Conservation (phyloP, 2,888 invertebrate genomes). For the Imbricaverruca yamaguchii region DNA sequence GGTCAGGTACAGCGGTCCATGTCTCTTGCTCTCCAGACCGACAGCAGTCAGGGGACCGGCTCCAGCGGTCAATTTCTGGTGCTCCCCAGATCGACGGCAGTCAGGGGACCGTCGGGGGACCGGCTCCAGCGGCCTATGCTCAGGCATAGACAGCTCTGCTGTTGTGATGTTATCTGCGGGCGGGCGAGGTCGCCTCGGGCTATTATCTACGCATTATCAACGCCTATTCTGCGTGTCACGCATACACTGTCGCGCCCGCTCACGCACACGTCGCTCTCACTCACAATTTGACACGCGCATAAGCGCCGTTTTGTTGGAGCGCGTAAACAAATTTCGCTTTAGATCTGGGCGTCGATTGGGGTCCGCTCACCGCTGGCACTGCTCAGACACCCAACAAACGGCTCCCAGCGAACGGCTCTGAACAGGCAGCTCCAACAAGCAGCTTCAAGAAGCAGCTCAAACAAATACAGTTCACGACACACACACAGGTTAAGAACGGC, state of each 20-base stretch:
- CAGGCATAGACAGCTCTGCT: not conserved
- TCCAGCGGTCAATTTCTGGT: too few species aligned
- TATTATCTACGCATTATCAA: conserved; percentile 16
- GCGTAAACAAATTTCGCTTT: conserved; percentile 18
- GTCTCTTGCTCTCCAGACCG: too few species aligned
- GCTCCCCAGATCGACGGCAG: too few species aligned
- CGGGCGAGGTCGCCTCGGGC: not conserved
- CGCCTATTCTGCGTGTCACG: conserved; percentile 7
- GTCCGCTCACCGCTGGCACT: not conserved
- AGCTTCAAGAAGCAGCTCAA: too few species aligned
- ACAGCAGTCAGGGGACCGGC: too few species aligned
- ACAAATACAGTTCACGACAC: too few species aligned
- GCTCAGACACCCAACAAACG: not conserved
- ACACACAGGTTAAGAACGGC: too few species aligned
- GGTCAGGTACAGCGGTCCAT: too few species aligned
- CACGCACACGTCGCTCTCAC: conserved; percentile 7
- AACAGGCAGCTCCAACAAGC: too few species aligned
- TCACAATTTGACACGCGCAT: conserved; percentile 17
- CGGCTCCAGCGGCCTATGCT: too few species aligned
- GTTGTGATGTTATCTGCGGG: conserved; percentile 1
- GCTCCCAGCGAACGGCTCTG: not conserved
- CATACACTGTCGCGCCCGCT: not conserved
- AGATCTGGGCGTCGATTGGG: not conserved
- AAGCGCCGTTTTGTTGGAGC: conserved; percentile 1
- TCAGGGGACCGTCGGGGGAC: too few species aligned